phyloP scores from a whole-genome alignment of 2,888 invertebrate species.

The Drosophila stalkeri region DNA sequence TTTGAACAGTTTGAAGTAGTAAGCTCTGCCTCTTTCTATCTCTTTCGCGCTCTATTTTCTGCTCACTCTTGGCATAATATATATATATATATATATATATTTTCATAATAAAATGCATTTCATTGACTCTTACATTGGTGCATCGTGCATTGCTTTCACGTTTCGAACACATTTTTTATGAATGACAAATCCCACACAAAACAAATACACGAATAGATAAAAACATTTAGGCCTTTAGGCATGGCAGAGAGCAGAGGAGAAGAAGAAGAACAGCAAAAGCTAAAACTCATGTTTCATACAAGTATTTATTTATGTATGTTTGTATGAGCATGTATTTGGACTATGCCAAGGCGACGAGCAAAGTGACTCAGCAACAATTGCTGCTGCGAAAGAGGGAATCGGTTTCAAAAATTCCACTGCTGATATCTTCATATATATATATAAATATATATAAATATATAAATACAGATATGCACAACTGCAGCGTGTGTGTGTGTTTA shows the following conservation, averaged over 20 bases:
- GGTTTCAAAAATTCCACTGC: slow-evolving; percentile 36
- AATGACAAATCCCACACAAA: slow-evolving; percentile 52
- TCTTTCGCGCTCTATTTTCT: background rate
- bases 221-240: slow-evolving; percentile 39
- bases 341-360: slow-evolving; percentile 71
- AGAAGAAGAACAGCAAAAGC: slow-evolving; percentile 5
- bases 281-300: slow-evolving; percentile 45
- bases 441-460: slow-evolving; percentile 25
- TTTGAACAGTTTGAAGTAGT: background rate
- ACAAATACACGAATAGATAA: slow-evolving; percentile 12
- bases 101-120: slow-evolving; percentile 2
- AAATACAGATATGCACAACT: background rate
- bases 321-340: slow-evolving; percentile 33
- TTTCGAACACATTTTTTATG: slow-evolving; percentile 34
- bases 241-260: background rate
- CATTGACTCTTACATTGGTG: slow-evolving; percentile 20
- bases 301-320: slow-evolving; percentile 15
- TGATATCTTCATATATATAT: slow-evolving; percentile 42
- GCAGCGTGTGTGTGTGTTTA: slow-evolving; percentile 52
- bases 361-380: slow-evolving; percentile 51
- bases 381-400: background rate
- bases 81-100: background rate
- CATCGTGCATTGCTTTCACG: slow-evolving; percentile 16
- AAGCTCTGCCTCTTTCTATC: background rate
- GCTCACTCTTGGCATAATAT: background rate